Evolutionary conservation across 2,797 vertebrate species (phyloP).

Genomic region (Aselliscus stoliczkanus): DNA sequence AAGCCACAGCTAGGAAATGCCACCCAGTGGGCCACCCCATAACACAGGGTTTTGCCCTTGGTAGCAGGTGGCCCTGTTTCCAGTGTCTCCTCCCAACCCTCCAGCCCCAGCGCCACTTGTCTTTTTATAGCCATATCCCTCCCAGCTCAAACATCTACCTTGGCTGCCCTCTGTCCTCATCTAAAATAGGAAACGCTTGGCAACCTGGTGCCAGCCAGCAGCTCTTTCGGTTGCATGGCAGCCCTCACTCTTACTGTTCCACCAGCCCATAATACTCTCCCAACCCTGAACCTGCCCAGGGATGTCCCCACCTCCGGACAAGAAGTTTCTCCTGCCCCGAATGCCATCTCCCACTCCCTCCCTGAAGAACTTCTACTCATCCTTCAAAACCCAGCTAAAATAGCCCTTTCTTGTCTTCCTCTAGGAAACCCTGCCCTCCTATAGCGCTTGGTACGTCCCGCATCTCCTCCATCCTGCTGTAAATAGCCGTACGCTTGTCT

Average conservation of each 20-base stretch:
- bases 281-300: background rate
- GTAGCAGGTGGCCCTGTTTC: background rate
- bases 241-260: fast-evolving
- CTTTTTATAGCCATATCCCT: fast-evolving
- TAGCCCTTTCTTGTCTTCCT: background rate
- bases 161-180: background rate
- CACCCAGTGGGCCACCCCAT: background rate
- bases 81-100: fast-evolving
- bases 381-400: background rate
- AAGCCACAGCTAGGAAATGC: background rate
- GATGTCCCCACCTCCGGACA: background rate
- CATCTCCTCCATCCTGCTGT: background rate
- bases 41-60: background rate
- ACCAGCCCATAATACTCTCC: background rate
- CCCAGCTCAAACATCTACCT: too few relatives aligned
- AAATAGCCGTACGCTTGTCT: too few relatives aligned
- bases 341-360: background rate
- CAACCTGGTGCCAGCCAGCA: background rate
- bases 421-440: background rate
- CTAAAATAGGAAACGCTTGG: background rate
- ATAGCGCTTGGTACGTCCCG: background rate
- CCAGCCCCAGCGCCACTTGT: fast-evolving
- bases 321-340: background rate
- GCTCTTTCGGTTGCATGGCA: fast-evolving
- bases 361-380: background rate